Conservation (phyloP, 2,888 invertebrate genomes). For the Scelioninae gen. 2 region DNA sequence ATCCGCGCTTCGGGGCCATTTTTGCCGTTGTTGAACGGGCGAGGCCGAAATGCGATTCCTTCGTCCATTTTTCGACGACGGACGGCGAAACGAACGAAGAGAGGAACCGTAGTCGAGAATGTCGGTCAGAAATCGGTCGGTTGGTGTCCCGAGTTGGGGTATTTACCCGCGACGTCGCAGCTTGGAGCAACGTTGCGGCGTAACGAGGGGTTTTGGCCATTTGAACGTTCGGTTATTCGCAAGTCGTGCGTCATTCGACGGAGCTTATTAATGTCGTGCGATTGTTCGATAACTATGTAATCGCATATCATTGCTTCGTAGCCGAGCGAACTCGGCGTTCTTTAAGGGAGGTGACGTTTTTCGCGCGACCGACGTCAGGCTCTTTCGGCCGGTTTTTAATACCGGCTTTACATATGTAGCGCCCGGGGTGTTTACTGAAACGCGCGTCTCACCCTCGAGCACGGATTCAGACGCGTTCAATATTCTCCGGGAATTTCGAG, state of each 20-base stretch:
- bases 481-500: slow-evolving; percentile 49
- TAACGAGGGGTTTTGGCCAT: slow-evolving; percentile 32
- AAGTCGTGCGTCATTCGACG: slow-evolving; percentile 23
- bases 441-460: slow-evolving; percentile 29
- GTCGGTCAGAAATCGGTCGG: too few species aligned
- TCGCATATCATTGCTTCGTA: too few species aligned
- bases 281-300: slow-evolving; percentile 50
- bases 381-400: slow-evolving; percentile 40
- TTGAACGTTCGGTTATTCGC: slow-evolving; percentile 17
- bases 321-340: too few species aligned
- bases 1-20: too few species aligned
- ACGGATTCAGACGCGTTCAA: slow-evolving; percentile 47
- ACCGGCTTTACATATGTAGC: slow-evolving; percentile 36
- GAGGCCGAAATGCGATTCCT: too few species aligned
- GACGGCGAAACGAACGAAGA: too few species aligned
- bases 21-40: too few species aligned
- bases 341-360: too few species aligned
- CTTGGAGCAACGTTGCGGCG: slow-evolving; percentile 29
- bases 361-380: slow-evolving; percentile 21
- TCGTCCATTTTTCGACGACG: too few species aligned
- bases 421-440: slow-evolving; percentile 37
- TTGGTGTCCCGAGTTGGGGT: too few species aligned
- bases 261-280: slow-evolving; percentile 31
- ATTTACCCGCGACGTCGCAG: slow-evolving; percentile 27
- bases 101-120: too few species aligned